Evolutionary conservation across 2,888 invertebrate genomes (phyloP).

Genomic region (Dioctria rufipes): DNA sequence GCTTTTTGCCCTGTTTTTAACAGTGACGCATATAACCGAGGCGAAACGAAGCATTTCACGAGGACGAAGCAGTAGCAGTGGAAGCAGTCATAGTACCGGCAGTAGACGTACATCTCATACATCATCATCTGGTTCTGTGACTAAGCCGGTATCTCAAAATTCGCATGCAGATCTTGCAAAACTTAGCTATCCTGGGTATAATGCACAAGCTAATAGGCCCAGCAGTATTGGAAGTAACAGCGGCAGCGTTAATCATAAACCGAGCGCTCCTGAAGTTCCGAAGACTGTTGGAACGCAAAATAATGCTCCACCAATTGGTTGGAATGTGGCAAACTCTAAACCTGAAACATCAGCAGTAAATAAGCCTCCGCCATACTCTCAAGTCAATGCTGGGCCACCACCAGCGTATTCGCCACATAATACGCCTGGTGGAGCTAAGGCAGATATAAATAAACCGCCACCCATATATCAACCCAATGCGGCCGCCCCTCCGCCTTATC

Average conservation of each 20-base stretch:
- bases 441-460: slow-evolving; percentile 67
- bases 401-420: slow-evolving; percentile 68
- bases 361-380: slow-evolving; percentile 56
- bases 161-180: slow-evolving; percentile 68
- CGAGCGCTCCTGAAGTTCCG: slow-evolving; percentile 60
- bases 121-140: slow-evolving; percentile 64
- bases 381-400: slow-evolving; percentile 65
- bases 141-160: slow-evolving; percentile 67
- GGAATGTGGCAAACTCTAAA: slow-evolving; percentile 68
- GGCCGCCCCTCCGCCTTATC: slow-evolving; percentile 65
- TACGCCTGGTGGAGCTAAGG: slow-evolving; percentile 66
- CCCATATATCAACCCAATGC: slow-evolving; percentile 66
- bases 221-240: slow-evolving; percentile 28
- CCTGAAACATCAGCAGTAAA: slow-evolving; percentile 52
- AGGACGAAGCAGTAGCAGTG: slow-evolving; percentile 57
- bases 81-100: slow-evolving; percentile 65
- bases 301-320: slow-evolving; percentile 66
- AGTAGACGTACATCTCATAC: slow-evolving; percentile 60
- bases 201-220: slow-evolving; percentile 69
- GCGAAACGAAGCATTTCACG: slow-evolving; percentile 33
- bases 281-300: slow-evolving; percentile 51
- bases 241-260: slow-evolving; percentile 14
- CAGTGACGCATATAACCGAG: slow-evolving; percentile 19
- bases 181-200: slow-evolving; percentile 68
- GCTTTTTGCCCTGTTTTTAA: slow-evolving; percentile 27